A percentile compares a stretch with the other conserved stretches of the same genome.
Evolutionary conservation across 2,888 invertebrate genomes (phyloP).

Genomic region (Sylvicola cinctus): DNA sequence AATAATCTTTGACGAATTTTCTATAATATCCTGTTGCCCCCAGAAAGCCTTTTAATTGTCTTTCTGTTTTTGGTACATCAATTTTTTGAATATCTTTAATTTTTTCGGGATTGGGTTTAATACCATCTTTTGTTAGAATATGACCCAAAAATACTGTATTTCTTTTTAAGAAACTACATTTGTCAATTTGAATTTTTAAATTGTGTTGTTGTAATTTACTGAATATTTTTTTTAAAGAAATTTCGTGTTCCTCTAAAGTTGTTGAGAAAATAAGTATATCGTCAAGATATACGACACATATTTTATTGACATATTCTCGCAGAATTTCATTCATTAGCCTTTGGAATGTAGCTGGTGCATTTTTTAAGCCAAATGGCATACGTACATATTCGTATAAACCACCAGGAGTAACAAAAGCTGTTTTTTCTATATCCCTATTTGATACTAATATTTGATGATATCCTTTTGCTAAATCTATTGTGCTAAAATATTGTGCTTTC

Average conservation of each 20-base stretch:
- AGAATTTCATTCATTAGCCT: conserved; percentile 10
- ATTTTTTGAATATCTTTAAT: conserved; percentile 11
- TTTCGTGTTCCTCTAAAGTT: conserved; percentile 12
- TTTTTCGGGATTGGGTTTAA: conserved; percentile 16
- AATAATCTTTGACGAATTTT: not conserved
- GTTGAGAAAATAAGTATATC: conserved; percentile 14
- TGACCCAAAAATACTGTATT: conserved; percentile 15
- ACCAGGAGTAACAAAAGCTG: conserved; percentile 8
- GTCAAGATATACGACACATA: conserved; percentile 16
- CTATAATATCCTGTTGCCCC: not conserved
- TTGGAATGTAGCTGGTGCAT: conserved; percentile 8
- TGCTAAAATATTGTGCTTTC: conserved; percentile 6
- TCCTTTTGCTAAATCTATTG: too few species aligned
- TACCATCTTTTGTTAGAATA: conserved; percentile 14
- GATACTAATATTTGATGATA: too few species aligned
- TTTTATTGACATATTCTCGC: conserved; percentile 8
- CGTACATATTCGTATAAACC: conserved; percentile 9
- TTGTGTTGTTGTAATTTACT: conserved; percentile 9
- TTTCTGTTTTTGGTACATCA: conserved; percentile 10
- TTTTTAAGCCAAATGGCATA: conserved; percentile 10
- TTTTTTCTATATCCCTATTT: too few species aligned
- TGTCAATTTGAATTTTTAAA: too few species aligned
- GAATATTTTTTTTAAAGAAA: conserved; percentile 10
- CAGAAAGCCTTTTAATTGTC: conserved; percentile 11
- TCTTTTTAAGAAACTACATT: conserved; percentile 11